Evolutionary conservation across 2,797 vertebrate species (phyloP).

Genomic region (Pagetopsis macropterus): DNA sequence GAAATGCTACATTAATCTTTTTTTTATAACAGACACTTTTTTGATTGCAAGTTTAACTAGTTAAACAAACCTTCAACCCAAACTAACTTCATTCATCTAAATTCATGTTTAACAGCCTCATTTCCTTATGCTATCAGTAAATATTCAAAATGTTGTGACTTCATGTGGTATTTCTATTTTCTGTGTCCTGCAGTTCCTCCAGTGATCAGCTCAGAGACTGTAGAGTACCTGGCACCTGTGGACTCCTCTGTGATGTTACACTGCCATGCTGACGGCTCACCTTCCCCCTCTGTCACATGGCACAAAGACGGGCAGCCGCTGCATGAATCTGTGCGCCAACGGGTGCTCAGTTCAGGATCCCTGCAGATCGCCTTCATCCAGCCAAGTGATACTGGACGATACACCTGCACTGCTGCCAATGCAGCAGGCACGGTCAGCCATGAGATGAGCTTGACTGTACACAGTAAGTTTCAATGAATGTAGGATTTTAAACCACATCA

Average conservation of each 20-base stretch:
- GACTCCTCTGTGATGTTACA: constrained; percentile 89
- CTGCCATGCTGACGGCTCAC: constrained; percentile 88
- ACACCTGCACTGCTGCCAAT: constrained; percentile 91
- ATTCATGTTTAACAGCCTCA: neutral
- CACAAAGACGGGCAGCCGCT: constrained; percentile 87
- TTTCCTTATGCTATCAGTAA: neutral
- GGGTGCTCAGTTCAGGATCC: constrained; percentile 88
- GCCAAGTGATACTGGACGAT: constrained; percentile 86
- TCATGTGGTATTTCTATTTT: neutral
- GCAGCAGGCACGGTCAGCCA: constrained; percentile 86
- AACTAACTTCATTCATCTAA: neutral
- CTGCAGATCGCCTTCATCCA: constrained; percentile 91
- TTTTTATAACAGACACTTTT: accelerated
- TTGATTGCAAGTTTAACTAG: neutral
- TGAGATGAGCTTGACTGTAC: constrained; percentile 85
- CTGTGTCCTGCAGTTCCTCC: constrained; percentile 87
- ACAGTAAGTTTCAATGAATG: constrained; percentile 77
- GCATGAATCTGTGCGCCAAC: constrained; percentile 83
- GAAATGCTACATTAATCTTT: neutral
- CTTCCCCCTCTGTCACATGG: constrained; percentile 89
- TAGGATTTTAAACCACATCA: neutral
- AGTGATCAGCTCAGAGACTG: constrained; percentile 81
- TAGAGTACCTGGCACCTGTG: constrained; percentile 81
- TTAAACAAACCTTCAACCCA: neutral
- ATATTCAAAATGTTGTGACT: neutral